phyloP scores from a whole-genome alignment of 2,113 vertebrate species.

The Hippocampus abdominalis region DNA sequence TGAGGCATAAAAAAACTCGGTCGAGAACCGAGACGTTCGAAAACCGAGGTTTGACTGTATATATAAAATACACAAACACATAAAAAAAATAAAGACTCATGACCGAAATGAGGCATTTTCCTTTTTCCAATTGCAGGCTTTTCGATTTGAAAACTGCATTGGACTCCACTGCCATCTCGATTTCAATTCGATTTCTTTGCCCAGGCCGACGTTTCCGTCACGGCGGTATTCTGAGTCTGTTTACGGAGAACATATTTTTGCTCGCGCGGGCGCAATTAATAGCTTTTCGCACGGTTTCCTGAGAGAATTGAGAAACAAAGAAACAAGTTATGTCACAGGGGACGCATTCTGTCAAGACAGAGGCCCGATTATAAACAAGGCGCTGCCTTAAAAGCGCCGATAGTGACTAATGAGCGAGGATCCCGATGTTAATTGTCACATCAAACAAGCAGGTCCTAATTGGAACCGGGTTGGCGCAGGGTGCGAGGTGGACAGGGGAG shows the following conservation, averaged over 20 bases:
- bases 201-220: background rate
- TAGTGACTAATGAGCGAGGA: slow-evolving; percentile 39
- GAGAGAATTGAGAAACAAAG: background rate
- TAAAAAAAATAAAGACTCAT: too few relatives aligned
- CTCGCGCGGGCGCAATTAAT: background rate
- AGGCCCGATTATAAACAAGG: background rate
- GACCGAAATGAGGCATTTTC: too few relatives aligned
- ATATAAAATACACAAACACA: too few relatives aligned
- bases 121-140: too few relatives aligned
- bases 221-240: background rate
- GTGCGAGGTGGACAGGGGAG: slow-evolving; percentile 63
- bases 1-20: too few relatives aligned
- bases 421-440: slow-evolving; percentile 69
- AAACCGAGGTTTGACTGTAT: too few relatives aligned
- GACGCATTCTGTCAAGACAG: background rate
- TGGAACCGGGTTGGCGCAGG: slow-evolving; percentile 59
- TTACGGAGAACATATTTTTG: background rate
- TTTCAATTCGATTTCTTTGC: too few relatives aligned
- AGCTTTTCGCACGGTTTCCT: background rate
- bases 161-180: too few relatives aligned
- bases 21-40: too few relatives aligned
- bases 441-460: slow-evolving; percentile 74
- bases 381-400: slow-evolving; percentile 4
- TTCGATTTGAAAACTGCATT: too few relatives aligned
- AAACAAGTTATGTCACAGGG: background rate